Evolutionary conservation across 2,113 vertebrate genomes (phyloP).

Genomic region (Turdus rufiventris): DNA sequence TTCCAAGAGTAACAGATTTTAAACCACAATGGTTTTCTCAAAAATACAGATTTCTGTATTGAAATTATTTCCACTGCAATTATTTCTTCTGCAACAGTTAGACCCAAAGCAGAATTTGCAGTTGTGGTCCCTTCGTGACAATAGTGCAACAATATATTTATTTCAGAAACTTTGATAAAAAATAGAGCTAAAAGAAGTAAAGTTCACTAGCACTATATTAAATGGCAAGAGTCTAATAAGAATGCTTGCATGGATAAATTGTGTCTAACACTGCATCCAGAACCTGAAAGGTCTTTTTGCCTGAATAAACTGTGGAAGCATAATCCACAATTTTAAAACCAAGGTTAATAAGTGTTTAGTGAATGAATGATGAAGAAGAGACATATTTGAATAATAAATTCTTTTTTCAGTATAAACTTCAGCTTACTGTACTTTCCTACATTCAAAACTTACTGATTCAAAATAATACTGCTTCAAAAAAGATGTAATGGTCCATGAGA

Average conservation of each 20-base stretch:
- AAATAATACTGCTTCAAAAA: constrained; percentile 56
- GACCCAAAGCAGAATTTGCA: neutral
- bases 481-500: constrained; percentile 54
- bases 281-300: neutral
- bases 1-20: neutral
- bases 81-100: neutral
- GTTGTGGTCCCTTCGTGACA: neutral
- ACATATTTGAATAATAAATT: neutral
- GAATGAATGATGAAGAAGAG: neutral
- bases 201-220: neutral
- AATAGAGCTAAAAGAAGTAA: neutral
- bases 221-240: neutral
- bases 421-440: neutral
- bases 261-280: neutral
- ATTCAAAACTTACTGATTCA: constrained; percentile 47
- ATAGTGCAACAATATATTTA: neutral
- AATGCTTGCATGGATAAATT: neutral
- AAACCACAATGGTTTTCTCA: neutral
- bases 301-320: neutral
- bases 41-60: neutral
- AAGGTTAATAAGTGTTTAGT: neutral
- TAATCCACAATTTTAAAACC: neutral
- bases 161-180: neutral
- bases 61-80: neutral
- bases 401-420: neutral